Conservation (phyloP, 2,888 invertebrate genomes). For the Mesoligia furuncula region DNA sequence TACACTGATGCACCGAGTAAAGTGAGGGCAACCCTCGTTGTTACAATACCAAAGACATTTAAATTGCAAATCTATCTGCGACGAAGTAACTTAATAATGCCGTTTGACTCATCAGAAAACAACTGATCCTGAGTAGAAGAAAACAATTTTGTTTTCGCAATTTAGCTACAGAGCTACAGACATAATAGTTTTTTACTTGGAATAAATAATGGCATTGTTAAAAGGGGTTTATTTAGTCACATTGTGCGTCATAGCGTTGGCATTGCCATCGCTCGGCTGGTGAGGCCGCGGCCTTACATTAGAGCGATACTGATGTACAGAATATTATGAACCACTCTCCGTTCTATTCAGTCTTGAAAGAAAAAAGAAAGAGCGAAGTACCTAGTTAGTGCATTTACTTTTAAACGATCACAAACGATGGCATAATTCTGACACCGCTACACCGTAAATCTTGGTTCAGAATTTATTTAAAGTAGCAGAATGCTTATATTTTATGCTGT, state of each 20-base stretch:
- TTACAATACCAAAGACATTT: constrained; percentile 9
- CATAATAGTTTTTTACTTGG: constrained; percentile 36
- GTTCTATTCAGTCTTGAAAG: constrained; percentile 9
- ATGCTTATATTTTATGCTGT: background rate
- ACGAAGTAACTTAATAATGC: constrained; percentile 35
- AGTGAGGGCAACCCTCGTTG: background rate
- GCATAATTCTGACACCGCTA: background rate
- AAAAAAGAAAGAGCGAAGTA: background rate
- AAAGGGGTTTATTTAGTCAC: constrained; percentile 31
- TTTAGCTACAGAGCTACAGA: constrained; percentile 13
- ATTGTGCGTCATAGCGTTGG: constrained; percentile 33
- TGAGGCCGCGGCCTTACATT: constrained; percentile 13
- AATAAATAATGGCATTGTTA: constrained; percentile 19
- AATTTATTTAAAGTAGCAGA: background rate
- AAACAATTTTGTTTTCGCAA: constrained; percentile 39
- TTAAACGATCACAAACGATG: constrained; percentile 5
- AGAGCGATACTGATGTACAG: constrained; percentile 11
- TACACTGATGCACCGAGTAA: constrained; percentile 25
- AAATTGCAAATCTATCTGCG: constrained; percentile 28
- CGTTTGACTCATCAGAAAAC: constrained; percentile 43
- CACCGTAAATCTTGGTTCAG: background rate
- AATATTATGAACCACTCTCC: constrained; percentile 24
- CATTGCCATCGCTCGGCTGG: background rate
- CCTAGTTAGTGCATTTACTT: constrained; percentile 8
- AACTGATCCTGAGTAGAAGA: constrained; percentile 38